Conservation (phyloP, 2,113 vertebrate species). For the Lynx canadensis region DNA sequence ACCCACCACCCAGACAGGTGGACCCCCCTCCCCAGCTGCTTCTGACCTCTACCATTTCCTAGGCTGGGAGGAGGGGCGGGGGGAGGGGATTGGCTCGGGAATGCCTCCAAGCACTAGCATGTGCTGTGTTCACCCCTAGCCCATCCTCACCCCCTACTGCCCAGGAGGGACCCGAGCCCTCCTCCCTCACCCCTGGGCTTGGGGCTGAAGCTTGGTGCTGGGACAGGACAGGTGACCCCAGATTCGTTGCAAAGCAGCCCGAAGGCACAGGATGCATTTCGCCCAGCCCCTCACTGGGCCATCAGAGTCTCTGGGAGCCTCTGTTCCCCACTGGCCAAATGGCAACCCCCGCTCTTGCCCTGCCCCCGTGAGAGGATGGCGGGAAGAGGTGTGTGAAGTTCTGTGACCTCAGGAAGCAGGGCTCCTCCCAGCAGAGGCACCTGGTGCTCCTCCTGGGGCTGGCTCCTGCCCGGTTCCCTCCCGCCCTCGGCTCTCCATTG, state of each 20-base stretch:
- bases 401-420: background rate
- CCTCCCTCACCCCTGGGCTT: too few relatives aligned
- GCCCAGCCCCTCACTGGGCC: fast-evolving
- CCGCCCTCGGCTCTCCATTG: fast-evolving
- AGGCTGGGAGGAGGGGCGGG: too few relatives aligned
- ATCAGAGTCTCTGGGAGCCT: background rate
- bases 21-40: background rate
- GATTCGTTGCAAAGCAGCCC: fast-evolving
- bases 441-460: fast-evolving
- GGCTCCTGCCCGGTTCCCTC: fast-evolving
- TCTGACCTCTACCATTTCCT: background rate
- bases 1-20: background rate
- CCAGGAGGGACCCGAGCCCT: background rate
- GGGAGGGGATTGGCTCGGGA: background rate
- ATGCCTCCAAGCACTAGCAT: background rate
- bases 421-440: background rate
- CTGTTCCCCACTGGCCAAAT: background rate
- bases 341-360: background rate
- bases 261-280: background rate
- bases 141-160: too few relatives aligned
- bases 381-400: fast-evolving
- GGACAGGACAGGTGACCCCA: background rate
- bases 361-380: fast-evolving
- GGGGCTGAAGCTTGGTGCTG: background rate
- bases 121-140: background rate